Evolutionary conservation across 2,113 vertebrate genomes (phyloP).

Genomic region (Sterrhoptilus dennistouni): DNA sequence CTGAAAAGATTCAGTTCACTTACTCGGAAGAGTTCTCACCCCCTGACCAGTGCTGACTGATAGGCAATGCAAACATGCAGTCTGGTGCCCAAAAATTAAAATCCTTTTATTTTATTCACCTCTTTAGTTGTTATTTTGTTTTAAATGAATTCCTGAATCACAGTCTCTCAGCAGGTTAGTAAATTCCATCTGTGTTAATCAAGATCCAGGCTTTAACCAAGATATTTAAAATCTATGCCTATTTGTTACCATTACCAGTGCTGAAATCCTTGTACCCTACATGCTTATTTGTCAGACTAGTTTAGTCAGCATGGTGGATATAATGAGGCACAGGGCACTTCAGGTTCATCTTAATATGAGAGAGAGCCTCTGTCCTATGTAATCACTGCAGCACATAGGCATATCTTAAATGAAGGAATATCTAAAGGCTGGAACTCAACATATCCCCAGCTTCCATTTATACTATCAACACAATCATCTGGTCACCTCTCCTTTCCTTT

Average conservation of each 20-base stretch:
- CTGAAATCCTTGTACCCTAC: background rate
- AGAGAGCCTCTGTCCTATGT: background rate
- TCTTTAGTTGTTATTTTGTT: background rate
- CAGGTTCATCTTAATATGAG: background rate
- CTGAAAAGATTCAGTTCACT: conserved; percentile 40
- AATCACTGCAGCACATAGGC: background rate
- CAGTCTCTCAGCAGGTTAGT: background rate
- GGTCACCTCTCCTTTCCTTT: conserved; percentile 28
- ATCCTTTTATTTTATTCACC: background rate
- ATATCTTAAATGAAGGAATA: background rate
- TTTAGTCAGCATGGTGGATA: background rate
- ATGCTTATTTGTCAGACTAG: background rate
- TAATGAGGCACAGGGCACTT: conserved; percentile 12
- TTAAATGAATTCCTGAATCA: background rate
- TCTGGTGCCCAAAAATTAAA: background rate
- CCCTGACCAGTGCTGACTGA: background rate
- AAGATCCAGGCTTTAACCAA: background rate
- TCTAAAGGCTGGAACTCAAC: background rate
- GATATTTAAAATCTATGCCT: background rate
- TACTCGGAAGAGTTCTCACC: background rate
- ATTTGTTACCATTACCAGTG: background rate
- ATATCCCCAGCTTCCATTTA: background rate
- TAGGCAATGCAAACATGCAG: background rate
- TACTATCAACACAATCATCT: conserved; percentile 3
- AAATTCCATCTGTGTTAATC: background rate